phyloP scores from a whole-genome alignment of 2,113 vertebrate species.

The Channa maculata region DNA sequence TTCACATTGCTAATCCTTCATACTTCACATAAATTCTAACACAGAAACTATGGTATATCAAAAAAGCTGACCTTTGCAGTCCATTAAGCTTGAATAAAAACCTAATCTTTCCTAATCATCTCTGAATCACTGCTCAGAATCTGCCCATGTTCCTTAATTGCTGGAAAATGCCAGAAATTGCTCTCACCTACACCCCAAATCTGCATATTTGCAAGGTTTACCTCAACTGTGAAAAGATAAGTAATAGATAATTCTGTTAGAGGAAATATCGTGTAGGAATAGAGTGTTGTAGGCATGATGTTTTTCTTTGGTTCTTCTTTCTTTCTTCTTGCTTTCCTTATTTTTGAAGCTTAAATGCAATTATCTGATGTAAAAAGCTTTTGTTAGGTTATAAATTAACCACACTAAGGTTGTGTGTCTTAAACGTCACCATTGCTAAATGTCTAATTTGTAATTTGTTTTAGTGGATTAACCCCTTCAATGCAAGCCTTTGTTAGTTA shows the following conservation, averaged over 20 bases:
- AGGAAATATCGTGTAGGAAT: background rate
- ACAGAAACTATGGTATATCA: background rate
- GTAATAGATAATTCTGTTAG: background rate
- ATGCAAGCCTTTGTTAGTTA: too few relatives aligned
- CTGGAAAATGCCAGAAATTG: background rate
- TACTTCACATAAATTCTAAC: constrained; percentile 25
- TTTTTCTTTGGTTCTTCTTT: too few relatives aligned
- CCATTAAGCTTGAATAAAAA: constrained; percentile 23
- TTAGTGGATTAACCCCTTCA: too few relatives aligned
- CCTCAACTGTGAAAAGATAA: background rate
- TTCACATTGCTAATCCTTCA: constrained; percentile 26
- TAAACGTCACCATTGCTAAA: too few relatives aligned
- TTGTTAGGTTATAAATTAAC: too few relatives aligned
- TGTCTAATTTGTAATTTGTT: too few relatives aligned
- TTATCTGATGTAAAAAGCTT: too few relatives aligned
- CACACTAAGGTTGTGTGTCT: too few relatives aligned
- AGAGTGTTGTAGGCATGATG: too few relatives aligned
- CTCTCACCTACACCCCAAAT: background rate
- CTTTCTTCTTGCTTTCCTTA: too few relatives aligned
- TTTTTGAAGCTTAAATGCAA: too few relatives aligned
- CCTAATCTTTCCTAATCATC: background rate
- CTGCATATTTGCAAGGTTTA: background rate
- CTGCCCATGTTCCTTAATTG: background rate
- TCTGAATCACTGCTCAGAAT: background rate
- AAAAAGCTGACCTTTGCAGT: constrained; percentile 15